phyloP scores from a whole-genome alignment of 2,113 vertebrate genomes.

The Haemorhous mexicanus region DNA sequence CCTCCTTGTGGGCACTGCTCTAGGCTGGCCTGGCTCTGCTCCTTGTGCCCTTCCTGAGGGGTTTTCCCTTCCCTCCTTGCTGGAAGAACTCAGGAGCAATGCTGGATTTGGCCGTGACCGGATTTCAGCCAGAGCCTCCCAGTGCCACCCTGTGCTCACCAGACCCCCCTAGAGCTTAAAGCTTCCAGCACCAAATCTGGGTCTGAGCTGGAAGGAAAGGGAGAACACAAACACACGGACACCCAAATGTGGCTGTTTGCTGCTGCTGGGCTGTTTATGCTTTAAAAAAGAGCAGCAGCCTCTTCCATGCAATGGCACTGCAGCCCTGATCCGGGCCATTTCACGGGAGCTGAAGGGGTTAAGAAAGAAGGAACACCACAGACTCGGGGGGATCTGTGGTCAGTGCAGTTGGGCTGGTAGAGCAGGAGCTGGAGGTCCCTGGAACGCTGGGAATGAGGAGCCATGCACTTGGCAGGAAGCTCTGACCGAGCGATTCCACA shows the following conservation, averaged over 20 bases:
- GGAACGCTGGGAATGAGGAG: neutral
- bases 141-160: neutral
- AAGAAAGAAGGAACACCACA: neutral
- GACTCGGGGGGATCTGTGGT: rapidly evolving
- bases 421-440: neutral
- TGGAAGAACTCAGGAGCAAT: rapidly evolving
- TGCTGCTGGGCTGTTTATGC: neutral
- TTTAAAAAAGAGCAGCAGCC: rapidly evolving
- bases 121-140: neutral
- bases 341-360: rapidly evolving
- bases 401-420: rapidly evolving
- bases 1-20: too few species aligned
- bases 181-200: neutral
- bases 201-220: neutral
- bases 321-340: rapidly evolving
- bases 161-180: neutral
- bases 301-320: rapidly evolving
- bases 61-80: neutral
- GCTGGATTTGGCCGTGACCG: neutral
- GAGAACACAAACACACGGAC: neutral
- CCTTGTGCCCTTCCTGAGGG: neutral
- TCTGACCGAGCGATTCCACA: rapidly evolving
- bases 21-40: neutral
- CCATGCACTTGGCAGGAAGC: rapidly evolving
- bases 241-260: neutral